Base-by-base conservation (phyloP, 2,888 invertebrate genomes). In the Lamproptera curius region DNA sequence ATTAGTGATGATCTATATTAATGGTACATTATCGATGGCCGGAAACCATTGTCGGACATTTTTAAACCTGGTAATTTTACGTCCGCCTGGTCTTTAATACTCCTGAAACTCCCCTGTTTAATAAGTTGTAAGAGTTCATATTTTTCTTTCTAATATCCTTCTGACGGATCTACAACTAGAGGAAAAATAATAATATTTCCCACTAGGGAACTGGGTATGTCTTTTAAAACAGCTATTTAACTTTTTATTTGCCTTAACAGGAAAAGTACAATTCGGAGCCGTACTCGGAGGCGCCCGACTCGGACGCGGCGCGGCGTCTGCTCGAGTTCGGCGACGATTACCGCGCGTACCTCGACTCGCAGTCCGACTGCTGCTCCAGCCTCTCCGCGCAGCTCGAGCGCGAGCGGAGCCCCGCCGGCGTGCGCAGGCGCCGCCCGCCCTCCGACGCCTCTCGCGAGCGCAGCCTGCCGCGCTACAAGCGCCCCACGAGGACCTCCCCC, bases 251-350 rank as follows among this genome's bases (percentile, higher is more conserved):
- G 9, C 2, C 28, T 28, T 9, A 35, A 0, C 20, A 96, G 94
- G 96, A 96, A 75, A 96, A 95, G 78, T 97, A 97, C 79, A 92
- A 95, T 76, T 96, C 96, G 33, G 97, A 97, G 74, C 92, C 95
- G 16, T 96, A 96, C 76, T 96, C 96, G 49, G 97, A 97, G 82
- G 90, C 92, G 2, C 92, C 92, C 4, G 96, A 97, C 74, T 93
- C 95, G 1, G 96, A 96, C 78, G 93, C 94, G 23, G 95, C 96
- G 31, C 90, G 95, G 50, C 91, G 92, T 53, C 84, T 96, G 13
- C 81, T 96, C 56, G 95, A 96, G 70, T 96, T 96, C 70, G 96
- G 96, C 23, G 96, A 97, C 75, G 96, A 97, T 80, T 97, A 97
- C 81, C 90, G 96, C 70, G 94, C 94, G 64, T 96, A 93, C 81